A percentile compares a stretch with the other conserved stretches of the same genome.
These are phyloP conservation scores for Laticauda laticaudata DNA, from an alignment of 2,113 vertebrate species.

Conservation along the genomic window DNA sequence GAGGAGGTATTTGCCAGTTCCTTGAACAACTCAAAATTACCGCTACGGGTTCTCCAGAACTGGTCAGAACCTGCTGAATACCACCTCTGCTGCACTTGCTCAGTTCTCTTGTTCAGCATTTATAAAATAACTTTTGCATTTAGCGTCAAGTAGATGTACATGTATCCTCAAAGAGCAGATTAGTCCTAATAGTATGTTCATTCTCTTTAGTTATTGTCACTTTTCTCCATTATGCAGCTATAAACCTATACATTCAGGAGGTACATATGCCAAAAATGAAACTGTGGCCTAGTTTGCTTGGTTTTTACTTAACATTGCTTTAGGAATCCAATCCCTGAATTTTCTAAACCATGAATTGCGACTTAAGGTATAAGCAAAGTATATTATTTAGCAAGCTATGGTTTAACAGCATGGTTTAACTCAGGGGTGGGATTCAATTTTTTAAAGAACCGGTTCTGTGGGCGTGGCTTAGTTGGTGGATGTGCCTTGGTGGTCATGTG, in stretches of 20 bases:
- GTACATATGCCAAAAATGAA: background rate
- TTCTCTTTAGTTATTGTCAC: background rate
- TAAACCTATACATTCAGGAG: background rate
- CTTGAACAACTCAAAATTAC: too few species aligned
- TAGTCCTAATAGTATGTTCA: background rate
- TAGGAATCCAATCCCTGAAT: background rate
- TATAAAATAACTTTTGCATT: background rate
- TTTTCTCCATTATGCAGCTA: background rate
- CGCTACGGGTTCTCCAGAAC: too few species aligned
- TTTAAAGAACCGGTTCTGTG: too few species aligned
- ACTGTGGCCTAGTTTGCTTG: background rate
- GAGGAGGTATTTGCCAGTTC: too few species aligned
- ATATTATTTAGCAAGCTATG: background rate
- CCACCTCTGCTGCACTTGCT: background rate
- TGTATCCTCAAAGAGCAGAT: background rate
- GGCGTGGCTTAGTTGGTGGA: too few species aligned
- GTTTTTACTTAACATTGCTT: background rate
- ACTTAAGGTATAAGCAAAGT: background rate
- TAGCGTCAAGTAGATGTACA: background rate
- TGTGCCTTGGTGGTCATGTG: too few species aligned
- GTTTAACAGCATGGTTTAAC: background rate
- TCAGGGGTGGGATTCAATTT: too few species aligned
- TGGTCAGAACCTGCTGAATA: too few species aligned
- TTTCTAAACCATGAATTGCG: background rate
- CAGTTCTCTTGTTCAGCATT: background rate